These are phyloP conservation scores for Pachydiplax longipennis DNA, from an alignment of 2,888 invertebrate species.

Conservation along the genomic window DNA sequence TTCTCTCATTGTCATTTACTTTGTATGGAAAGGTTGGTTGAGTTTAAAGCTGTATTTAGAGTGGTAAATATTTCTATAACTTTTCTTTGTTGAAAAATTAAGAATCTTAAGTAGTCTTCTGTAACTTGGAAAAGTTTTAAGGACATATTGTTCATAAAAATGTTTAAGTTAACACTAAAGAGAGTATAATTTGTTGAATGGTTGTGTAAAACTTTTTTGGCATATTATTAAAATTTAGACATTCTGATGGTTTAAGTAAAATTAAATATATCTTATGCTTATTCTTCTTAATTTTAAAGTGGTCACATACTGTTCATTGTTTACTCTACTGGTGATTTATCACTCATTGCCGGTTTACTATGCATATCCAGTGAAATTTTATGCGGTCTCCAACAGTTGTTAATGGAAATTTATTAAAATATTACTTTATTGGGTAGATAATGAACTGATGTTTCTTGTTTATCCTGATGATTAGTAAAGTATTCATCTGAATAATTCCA, in stretches of 20 bases:
- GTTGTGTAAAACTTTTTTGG: not conserved
- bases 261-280: too few relatives aligned
- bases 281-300: too few relatives aligned
- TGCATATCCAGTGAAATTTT: constrained; percentile 28
- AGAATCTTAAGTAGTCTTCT: not conserved
- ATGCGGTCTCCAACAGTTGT: constrained; percentile 8
- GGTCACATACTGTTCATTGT: not conserved
- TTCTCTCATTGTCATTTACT: not conserved
- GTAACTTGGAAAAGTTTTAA: not conserved
- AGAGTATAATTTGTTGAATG: too few relatives aligned
- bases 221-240: not conserved
- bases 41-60: not conserved
- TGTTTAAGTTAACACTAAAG: not conserved
- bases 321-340: not conserved
- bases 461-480: not conserved
- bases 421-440: not conserved
- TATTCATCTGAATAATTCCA: not conserved
- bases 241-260: not conserved
- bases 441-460: not conserved
- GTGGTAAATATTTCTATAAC: not conserved
- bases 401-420: not conserved
- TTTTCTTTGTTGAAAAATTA: not conserved
- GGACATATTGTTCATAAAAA: not conserved
- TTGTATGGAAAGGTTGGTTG: not conserved
- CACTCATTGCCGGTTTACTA: not conserved